Conservation (phyloP, 2,888 invertebrate genomes). For the Cynaeus angustus region DNA sequence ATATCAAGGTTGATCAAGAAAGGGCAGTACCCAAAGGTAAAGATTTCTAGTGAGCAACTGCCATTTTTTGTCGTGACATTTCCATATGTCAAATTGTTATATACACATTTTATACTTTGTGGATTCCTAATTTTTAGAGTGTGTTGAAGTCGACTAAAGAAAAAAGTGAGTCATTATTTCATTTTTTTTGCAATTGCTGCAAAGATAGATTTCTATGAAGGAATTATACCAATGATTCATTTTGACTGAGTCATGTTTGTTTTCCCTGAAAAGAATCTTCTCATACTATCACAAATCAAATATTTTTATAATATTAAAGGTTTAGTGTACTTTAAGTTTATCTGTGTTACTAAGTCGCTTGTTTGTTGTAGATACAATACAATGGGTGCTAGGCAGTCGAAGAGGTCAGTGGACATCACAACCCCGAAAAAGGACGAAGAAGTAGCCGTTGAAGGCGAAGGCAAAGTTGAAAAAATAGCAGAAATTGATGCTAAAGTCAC, state of each 20-base stretch:
- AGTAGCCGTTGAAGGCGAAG: slow-evolving; percentile 76
- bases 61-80: neutral
- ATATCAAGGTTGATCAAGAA: neutral
- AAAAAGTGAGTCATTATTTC: slow-evolving; percentile 3
- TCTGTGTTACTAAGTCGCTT: neutral
- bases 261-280: neutral
- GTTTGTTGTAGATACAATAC: slow-evolving; percentile 59
- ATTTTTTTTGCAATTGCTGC: neutral
- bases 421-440: slow-evolving; percentile 74
- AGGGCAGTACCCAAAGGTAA: slow-evolving; percentile 12
- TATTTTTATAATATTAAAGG: neutral
- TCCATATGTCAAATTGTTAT: neutral
- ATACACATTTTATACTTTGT: slow-evolving; percentile 1
- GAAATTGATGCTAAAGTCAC: slow-evolving; percentile 81
- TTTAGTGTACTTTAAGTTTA: neutral
- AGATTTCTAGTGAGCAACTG: neutral
- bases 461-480: slow-evolving; percentile 84
- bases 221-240: slow-evolving; percentile 2
- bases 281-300: neutral
- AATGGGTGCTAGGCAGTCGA: slow-evolving; percentile 92
- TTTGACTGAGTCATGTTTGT: neutral
- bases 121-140: slow-evolving; percentile 2
- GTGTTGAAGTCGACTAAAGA: too few relatives aligned
- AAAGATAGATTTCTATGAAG: neutral
- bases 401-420: slow-evolving; percentile 90